Evolutionary conservation across 2,888 invertebrate genomes (phyloP), one percentile per base, ranked within the genome.

Genomic region (Corbicula japonica): DNA sequence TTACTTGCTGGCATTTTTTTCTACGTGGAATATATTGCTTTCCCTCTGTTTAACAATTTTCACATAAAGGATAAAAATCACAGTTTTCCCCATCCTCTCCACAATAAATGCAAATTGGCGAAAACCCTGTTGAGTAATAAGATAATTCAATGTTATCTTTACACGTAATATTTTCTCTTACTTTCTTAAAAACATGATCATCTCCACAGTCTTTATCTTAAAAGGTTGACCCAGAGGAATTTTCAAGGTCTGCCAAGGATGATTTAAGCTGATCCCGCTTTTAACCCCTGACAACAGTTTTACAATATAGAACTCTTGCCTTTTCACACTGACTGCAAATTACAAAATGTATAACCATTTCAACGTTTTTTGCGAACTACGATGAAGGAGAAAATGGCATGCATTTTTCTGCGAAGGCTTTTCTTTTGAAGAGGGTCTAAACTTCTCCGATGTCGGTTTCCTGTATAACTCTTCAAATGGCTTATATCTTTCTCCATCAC

Each of bases 401-500:
- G 6, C 61, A 41, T 34, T n/a, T 35, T 38, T 38, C 10, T 26
- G 21, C 21, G 41, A 35, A 12, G 34, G 21, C 5, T n/a, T 38
- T 58, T 58, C 21, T 23, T 61, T 61, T 21, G 41, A 21, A 21
- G 38, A 61, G 10, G 61, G 61, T 35, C 61, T 34, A 41, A 38
- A 61, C 26, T 61, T 61, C 18, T 61, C 61, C 18, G 41, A 38
- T 12, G 61, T 61, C 21, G 10, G 10, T 38, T 34, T 38, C 8
- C 41, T 23, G 23, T 61, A 61, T 26, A 61, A 2, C 41, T 61
- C 35, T 8, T 38, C 61, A 38, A 61, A 61, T 38, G 12, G 26
- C 26, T 61, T 61, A 38, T 35, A 61, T 6, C 41, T 6, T 61
- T 61, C 61, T 6, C 61, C 61, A 61, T 61, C 61, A 61, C 61